Percentiles rank a stretch among this genome's conserved stretches.
Evolutionary conservation across 2,888 invertebrate genomes (phyloP).

Genomic region (Leucoma salicis): DNA sequence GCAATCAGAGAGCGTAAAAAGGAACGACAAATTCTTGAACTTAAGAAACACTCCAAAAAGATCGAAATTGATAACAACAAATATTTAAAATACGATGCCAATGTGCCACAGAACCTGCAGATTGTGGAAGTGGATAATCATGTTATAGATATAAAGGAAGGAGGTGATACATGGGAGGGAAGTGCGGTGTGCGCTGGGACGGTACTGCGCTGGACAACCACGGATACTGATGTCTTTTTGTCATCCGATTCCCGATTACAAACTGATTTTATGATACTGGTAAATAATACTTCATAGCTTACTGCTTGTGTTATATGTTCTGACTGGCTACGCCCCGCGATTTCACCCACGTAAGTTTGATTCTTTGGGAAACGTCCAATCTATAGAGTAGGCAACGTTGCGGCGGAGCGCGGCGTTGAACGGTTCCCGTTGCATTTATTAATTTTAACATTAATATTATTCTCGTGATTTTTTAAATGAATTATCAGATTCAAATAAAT

Average conservation of each 20-base stretch:
- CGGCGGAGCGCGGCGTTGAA: conserved; percentile 10
- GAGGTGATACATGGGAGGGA: conserved; percentile 54
- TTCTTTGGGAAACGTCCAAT: not conserved
- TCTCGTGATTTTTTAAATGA: too few species aligned
- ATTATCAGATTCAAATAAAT: too few species aligned
- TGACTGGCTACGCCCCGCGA: too few species aligned
- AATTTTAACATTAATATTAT: too few species aligned
- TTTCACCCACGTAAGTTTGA: not conserved
- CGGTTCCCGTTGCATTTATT: too few species aligned
- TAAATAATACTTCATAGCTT: conserved; percentile 36
- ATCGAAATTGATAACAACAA: conserved; percentile 56
- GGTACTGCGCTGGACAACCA: conserved; percentile 62
- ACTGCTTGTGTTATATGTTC: too few species aligned
- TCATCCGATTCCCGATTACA: conserved; percentile 59
- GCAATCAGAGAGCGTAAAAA: conserved; percentile 63
- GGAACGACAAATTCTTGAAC: conserved; percentile 62
- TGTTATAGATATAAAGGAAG: conserved; percentile 68
- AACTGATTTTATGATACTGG: conserved; percentile 72
- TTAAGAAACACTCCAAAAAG: conserved; percentile 57
- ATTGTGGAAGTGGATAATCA: conserved; percentile 70
- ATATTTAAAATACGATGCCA: conserved; percentile 71
- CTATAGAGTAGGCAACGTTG: conserved; percentile 18
- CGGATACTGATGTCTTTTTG: conserved; percentile 61
- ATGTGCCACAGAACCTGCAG: conserved; percentile 69
- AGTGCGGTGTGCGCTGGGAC: conserved; percentile 63